Conservation (phyloP, 2,113 vertebrate species). For the Empidonax alnorum region DNA sequence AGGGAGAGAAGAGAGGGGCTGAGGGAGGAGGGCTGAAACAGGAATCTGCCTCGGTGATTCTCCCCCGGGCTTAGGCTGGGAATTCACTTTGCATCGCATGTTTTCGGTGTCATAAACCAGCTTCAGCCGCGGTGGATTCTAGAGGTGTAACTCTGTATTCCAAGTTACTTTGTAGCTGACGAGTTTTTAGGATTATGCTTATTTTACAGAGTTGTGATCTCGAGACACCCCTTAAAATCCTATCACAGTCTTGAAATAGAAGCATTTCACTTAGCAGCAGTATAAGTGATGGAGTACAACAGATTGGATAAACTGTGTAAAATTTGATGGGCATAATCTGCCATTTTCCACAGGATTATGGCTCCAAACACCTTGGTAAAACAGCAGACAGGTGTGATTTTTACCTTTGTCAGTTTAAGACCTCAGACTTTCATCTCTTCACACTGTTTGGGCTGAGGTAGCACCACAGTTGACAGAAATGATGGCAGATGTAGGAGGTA, state of each 20-base stretch:
- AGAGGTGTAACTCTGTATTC: background rate
- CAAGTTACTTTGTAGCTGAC: rapidly evolving
- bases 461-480: background rate
- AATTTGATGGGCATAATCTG: background rate
- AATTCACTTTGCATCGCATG: rapidly evolving
- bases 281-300: rapidly evolving
- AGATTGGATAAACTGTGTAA: background rate
- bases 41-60: background rate
- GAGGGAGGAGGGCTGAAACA: background rate
- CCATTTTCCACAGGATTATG: background rate
- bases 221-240: background rate
- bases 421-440: background rate
- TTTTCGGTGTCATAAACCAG: background rate
- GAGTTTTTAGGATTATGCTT: background rate
- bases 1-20: background rate
- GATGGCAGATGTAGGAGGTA: background rate
- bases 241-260: background rate
- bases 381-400: background rate
- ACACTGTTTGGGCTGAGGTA: rapidly evolving
- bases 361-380: background rate
- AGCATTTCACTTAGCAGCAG: background rate
- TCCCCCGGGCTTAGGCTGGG: background rate
- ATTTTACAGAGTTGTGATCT: background rate
- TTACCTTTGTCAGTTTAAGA: rapidly evolving
- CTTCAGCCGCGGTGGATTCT: rapidly evolving